Base-by-base conservation (phyloP, 2,797 vertebrate genomes). In the Tenualosa thibaudeaui region DNA sequence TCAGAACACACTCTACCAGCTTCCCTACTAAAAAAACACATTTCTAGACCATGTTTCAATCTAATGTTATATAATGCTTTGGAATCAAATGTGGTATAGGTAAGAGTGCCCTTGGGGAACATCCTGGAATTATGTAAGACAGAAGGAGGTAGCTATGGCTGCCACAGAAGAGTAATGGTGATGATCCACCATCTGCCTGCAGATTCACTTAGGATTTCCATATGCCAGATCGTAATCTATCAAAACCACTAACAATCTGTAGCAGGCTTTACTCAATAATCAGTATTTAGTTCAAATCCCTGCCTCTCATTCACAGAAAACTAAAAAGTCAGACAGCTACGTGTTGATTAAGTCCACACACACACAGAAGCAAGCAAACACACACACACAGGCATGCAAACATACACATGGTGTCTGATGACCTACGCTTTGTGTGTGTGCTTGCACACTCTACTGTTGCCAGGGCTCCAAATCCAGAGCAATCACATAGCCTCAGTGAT, bases 131-230 rank as follows among this genome's bases (percentile, higher is more conserved):
- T 62, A 62, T 62, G 13, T 7, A 78, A 46, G 2, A 40, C 31
- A 78, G 13, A 78, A 22, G 4, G 15, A 31, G 50, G 22, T 22
- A n/a, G 22, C 5, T 8, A 60, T 60, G 22, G 22, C 22, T 60
- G 22, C 22, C 58, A 7, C 15, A 19, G 17, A 43, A 5, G 26
- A 78, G 40, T 43, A 19, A 43, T 46, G 40, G 46, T 43, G 71
- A 78, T 46, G 71, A 78, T 46, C 15, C 71, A 19, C 40, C 71
- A 46, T 78, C 71, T 19, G 71, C 37, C 40, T 78, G 71, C 71
- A 22, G 37, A 19, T 78, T 46, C 71, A 78, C 15, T 43, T 40
- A 22, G 71, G 40, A 78, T 43, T 78, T 40, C 71, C 17, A 78
- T 17, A 37, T 46, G 71, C 37, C 40, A 46, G 6, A 8, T 5